Conservation (phyloP, 2,113 vertebrate species). For the Chaetodon auriga region DNA sequence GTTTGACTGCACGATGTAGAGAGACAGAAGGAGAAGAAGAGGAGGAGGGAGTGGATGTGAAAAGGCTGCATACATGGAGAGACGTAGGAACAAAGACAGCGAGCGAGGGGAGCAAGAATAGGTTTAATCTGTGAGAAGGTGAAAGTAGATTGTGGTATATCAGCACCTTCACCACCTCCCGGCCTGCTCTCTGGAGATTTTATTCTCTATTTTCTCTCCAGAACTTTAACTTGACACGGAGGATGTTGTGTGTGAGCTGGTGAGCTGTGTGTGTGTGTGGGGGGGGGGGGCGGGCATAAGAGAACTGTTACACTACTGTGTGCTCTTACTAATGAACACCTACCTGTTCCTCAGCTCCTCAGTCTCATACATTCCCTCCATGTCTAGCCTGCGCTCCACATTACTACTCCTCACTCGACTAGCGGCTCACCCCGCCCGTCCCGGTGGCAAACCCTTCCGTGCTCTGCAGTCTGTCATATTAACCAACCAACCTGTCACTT, state of each 20-base stretch:
- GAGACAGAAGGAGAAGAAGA: not conserved
- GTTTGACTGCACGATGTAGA: conserved; percentile 15
- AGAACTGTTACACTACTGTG: conserved; percentile 2
- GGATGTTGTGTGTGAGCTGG: conserved; percentile 17
- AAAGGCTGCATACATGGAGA: conserved; percentile 16
- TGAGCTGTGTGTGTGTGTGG: not conserved
- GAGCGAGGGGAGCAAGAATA: conserved; percentile 4
- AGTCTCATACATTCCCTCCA: conserved; percentile 37
- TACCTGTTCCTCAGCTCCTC: conserved; percentile 29
- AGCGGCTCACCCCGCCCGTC: not conserved
- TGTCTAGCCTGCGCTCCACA: conserved; percentile 21
- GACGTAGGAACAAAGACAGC: conserved; percentile 41
- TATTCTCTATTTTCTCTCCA: conserved; percentile 30
- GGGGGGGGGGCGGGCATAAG: no score
- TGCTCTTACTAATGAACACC: conserved; percentile 51
- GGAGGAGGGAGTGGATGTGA: conserved; percentile 1
- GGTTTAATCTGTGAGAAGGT: conserved; percentile 44
- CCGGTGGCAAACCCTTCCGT: not conserved
- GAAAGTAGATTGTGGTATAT: conserved; percentile 38
- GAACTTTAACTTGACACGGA: conserved; percentile 51
- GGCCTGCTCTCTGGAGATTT: conserved; percentile 45
- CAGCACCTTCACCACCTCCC: conserved; percentile 33
- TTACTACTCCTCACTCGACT: conserved; percentile 13
- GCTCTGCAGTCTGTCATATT: conserved; percentile 16
- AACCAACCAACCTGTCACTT: conserved; percentile 40